Evolutionary conservation across 2,113 vertebrate genomes (phyloP).

Genomic region (Apeltes quadracus): DNA sequence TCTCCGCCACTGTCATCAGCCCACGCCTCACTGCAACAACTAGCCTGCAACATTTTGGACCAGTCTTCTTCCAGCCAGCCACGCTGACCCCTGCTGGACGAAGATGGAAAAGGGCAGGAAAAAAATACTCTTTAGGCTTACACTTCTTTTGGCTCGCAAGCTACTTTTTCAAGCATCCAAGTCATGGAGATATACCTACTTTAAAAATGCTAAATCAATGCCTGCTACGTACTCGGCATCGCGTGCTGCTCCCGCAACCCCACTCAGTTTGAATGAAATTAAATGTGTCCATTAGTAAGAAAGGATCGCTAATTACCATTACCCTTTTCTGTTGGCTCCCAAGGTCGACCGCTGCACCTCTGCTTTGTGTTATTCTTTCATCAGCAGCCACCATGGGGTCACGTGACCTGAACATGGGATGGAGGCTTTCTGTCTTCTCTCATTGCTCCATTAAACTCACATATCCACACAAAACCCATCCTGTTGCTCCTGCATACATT

Average conservation of each 20-base stretch:
- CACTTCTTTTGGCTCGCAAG: too few relatives aligned
- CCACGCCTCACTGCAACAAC: slow-evolving; percentile 5
- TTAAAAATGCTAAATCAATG: too few relatives aligned
- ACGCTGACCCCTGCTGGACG: slow-evolving; percentile 65
- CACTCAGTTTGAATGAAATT: too few relatives aligned
- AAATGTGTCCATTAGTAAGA: too few relatives aligned
- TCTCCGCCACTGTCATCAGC: not conserved
- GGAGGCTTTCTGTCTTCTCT: slow-evolving; percentile 47
- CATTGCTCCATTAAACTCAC: slow-evolving; percentile 18
- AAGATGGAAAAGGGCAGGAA: not conserved
- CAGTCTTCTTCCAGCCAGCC: slow-evolving; percentile 2
- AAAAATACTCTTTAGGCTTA: not conserved
- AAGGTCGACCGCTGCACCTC: not conserved
- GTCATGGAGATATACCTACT: too few relatives aligned
- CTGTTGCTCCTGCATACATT: slow-evolving; percentile 17
- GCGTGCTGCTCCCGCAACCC: too few relatives aligned
- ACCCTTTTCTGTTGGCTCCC: too few relatives aligned
- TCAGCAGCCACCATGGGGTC: slow-evolving; percentile 25
- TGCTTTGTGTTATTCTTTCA: slow-evolving; percentile 49
- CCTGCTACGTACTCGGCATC: too few relatives aligned
- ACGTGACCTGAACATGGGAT: slow-evolving; percentile 29
- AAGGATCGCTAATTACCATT: too few relatives aligned
- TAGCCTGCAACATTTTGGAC: not conserved
- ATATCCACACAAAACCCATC: slow-evolving; percentile 19
- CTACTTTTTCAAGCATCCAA: too few relatives aligned